Conservation (phyloP, 1,140 invertebrate genomes). For the Acromyrmex echinatior region DNA sequence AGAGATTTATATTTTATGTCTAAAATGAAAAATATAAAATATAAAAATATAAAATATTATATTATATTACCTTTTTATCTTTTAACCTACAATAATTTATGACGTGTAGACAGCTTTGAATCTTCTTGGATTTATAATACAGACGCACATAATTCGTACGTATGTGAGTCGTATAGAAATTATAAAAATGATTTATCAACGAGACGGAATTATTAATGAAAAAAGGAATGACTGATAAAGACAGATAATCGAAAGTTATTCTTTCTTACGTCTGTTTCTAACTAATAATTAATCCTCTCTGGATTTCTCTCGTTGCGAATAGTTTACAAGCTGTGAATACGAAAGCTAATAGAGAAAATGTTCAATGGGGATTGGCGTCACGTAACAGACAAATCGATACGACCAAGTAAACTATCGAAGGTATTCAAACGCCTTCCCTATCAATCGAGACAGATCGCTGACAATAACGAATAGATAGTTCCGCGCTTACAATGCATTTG, state of each 20-base stretch:
- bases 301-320: not conserved
- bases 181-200: not conserved
- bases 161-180: not conserved
- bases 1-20: not conserved
- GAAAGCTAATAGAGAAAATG: slow-evolving; percentile 17
- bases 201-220: not conserved
- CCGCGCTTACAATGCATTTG: slow-evolving; percentile 62
- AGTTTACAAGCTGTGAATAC: not conserved
- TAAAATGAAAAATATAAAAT: not conserved
- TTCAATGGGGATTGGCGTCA: slow-evolving; percentile 13
- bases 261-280: not conserved
- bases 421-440: slow-evolving; percentile 43
- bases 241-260: not conserved
- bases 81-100: not conserved
- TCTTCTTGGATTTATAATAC: slow-evolving; percentile 1
- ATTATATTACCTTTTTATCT: slow-evolving; percentile 6
- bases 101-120: not conserved
- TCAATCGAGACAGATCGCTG: slow-evolving; percentile 66
- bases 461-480: slow-evolving; percentile 72
- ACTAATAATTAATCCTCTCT: slow-evolving; percentile 1
- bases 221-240: not conserved
- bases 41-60: not conserved
- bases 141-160: not conserved
- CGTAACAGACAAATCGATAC: slow-evolving; percentile 56
- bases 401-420: slow-evolving; percentile 47